A percentile compares a stretch with the other conserved stretches of the same genome.
Conservation (phyloP, 2,113 vertebrate species). For the Lepisosteus osseus region DNA sequence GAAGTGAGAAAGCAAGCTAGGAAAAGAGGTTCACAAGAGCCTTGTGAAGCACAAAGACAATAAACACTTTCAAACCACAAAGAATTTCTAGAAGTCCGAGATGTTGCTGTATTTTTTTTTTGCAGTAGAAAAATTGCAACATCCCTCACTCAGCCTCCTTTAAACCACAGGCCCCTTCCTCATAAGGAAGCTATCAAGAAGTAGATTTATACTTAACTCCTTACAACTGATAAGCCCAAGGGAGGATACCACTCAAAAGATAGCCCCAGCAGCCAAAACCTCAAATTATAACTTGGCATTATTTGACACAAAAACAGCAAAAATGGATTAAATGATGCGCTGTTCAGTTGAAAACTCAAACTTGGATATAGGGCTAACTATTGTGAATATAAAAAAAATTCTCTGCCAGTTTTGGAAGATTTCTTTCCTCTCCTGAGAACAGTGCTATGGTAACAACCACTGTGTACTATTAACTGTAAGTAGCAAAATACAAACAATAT, state of each 20-base stretch:
- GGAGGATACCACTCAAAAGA: background rate
- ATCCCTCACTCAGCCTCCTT: background rate
- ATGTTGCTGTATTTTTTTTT: background rate
- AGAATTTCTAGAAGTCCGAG: background rate
- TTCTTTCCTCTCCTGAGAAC: too few species aligned
- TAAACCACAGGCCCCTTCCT: background rate
- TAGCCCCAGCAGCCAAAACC: conserved; percentile 3
- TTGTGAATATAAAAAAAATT: too few species aligned
- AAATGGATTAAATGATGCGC: background rate
- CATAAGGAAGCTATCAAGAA: conserved; percentile 7
- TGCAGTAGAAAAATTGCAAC: conserved; percentile 16
- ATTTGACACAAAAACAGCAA: background rate
- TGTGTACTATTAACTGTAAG: too few species aligned
- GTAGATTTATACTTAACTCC: conserved; percentile 5
- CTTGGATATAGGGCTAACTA: too few species aligned
- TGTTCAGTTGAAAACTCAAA: too few species aligned
- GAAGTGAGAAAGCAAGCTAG: too few species aligned
- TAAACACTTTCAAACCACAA: too few species aligned
- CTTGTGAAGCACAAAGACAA: background rate
- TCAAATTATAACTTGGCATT: conserved; percentile 4
- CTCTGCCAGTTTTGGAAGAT: too few species aligned
- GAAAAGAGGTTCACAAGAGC: too few species aligned
- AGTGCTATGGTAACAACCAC: too few species aligned
- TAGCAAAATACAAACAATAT: too few species aligned
- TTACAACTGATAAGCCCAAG: background rate